These are phyloP conservation scores for Eupithecia exiguata DNA, from an alignment of 2,888 invertebrate genomes.

Conservation along the genomic window DNA sequence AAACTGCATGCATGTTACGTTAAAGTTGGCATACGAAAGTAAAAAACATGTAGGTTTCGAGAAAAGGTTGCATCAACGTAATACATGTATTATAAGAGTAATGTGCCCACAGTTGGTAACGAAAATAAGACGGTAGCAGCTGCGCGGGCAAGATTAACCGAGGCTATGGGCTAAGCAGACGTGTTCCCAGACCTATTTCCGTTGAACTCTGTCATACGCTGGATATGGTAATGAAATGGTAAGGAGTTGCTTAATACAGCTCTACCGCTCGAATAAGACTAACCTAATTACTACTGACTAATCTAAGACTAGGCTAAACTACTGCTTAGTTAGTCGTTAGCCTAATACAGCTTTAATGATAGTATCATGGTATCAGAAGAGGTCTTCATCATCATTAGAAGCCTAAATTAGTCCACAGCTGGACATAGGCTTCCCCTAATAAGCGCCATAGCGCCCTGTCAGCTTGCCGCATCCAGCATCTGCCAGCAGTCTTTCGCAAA, in stretches of 20 bases:
- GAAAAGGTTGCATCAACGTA: slow-evolving; percentile 2
- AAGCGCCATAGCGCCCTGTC: too few relatives aligned
- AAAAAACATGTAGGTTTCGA: not conserved
- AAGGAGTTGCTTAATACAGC: not conserved
- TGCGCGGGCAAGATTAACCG: slow-evolving; percentile 26
- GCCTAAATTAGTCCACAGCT: too few relatives aligned
- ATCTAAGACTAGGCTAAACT: too few relatives aligned
- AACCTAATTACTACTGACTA: not conserved
- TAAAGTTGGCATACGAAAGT: not conserved
- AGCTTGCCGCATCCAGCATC: too few relatives aligned
- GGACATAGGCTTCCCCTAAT: too few relatives aligned
- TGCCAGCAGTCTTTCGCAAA: too few relatives aligned
- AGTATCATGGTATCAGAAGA: too few relatives aligned
- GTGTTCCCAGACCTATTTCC: not conserved
- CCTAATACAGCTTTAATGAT: too few relatives aligned
- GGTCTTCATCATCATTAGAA: too few relatives aligned
- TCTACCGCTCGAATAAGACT: not conserved
- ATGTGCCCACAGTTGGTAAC: slow-evolving; percentile 6
- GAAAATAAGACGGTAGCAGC: slow-evolving; percentile 26
- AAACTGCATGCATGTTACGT: too few relatives aligned
- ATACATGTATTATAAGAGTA: not conserved
- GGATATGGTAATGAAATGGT: not conserved
- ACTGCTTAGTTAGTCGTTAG: too few relatives aligned
- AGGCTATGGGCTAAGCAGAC: slow-evolving; percentile 3
- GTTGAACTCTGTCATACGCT: not conserved